phyloP scores from a whole-genome alignment of 2,797 vertebrate species.

The Melanotaenia boesemani region DNA sequence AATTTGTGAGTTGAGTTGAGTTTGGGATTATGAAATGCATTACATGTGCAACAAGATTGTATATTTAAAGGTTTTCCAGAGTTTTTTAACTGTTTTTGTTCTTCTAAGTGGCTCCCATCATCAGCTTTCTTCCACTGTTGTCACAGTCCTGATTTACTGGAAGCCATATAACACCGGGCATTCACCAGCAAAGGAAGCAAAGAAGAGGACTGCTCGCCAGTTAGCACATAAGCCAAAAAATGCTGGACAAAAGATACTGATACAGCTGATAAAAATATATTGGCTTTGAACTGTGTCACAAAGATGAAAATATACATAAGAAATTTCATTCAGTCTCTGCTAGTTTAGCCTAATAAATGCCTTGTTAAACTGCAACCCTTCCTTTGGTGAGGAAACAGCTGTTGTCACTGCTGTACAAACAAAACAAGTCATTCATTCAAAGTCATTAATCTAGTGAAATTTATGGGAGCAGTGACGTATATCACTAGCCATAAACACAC shows the following conservation, averaged over 20 bases:
- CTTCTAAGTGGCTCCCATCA: not conserved
- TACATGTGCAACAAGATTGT: too few species aligned
- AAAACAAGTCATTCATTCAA: constrained; percentile 39
- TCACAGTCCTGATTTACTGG: not conserved
- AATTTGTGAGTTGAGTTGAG: too few species aligned
- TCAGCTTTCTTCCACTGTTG: not conserved
- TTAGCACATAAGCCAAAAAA: too few species aligned
- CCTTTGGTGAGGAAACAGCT: constrained; percentile 49
- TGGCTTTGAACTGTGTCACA: too few species aligned
- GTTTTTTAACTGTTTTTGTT: too few species aligned
- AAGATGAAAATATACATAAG: too few species aligned
- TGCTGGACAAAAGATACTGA: too few species aligned
- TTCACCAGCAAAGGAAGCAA: too few species aligned
- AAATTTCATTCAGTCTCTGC: not conserved
- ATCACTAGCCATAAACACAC: constrained; percentile 35
- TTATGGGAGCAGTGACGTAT: constrained; percentile 24
- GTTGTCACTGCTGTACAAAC: constrained; percentile 61
- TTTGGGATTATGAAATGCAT: too few species aligned
- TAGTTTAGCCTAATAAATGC: not conserved
- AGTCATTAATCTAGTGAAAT: constrained; percentile 57
- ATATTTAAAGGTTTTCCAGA: too few species aligned
- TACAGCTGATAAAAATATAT: too few species aligned
- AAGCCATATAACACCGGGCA: not conserved
- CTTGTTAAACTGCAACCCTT: constrained; percentile 22
- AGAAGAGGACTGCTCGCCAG: too few species aligned